Base-by-base conservation (phyloP, 2,113 vertebrate genomes). In the Protobothrops flavoviridis region DNA sequence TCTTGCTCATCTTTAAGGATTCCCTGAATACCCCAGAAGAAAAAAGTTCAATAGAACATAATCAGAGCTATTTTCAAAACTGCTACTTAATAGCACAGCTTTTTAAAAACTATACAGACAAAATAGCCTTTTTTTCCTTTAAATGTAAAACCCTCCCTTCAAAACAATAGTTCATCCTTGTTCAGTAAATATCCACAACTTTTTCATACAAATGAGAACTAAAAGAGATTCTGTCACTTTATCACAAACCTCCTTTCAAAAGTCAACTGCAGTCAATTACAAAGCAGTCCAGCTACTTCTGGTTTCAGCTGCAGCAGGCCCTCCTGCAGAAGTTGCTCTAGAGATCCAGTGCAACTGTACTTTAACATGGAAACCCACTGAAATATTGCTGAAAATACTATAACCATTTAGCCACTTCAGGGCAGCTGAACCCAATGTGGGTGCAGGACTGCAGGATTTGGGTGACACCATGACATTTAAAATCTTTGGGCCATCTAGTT, bases 1-100 rank as follows among this genome's bases (percentile, higher is more conserved):
- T 99, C 99, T 1, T 98, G 97, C 94, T 98, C 97, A 0, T 95
- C 96, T 95, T 97, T 98, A 95, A 99, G 97, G 94, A 99, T 96
- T 56, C 99, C 99, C 99, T 99, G 91, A 74, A 97, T 95, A 45
- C 85, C 93, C 13, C 88, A 89, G 64, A 96, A 93, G 0, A 2
- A 50, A 24, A 91, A 88, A 69, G 93, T 39, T 45, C 13, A 87
- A n/a, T 5, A 20, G 48, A 29, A 3, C 24, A n/a, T 13, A 5
- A 29, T 24, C 59, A 56, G 13, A 52, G 24, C n/a, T 33, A 45
- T 20, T 10, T 50, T 52, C 9, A 26, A 5, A n/a, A 45, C 3
- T 33, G 53, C n/a, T 39, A 81, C 33, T 39, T 81, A 81, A 39
- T 2, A 39, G n/a, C 33, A 81, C 17, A 39, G 33, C 69, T 33